Evolutionary conservation across 2,888 invertebrate genomes (phyloP).

Genomic region (Criorhina ranunculi): DNA sequence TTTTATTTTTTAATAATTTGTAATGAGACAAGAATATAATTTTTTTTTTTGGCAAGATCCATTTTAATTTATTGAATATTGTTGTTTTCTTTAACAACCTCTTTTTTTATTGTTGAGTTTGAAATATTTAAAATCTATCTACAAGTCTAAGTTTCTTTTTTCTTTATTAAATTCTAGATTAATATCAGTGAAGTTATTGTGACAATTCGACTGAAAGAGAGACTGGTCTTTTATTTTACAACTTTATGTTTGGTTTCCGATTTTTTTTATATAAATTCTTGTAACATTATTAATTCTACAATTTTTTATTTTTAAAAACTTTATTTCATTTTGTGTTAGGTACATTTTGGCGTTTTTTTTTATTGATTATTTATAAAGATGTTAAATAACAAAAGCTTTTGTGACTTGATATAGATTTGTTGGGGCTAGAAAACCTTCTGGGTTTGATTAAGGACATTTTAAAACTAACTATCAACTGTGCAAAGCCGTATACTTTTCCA

Average conservation of each 20-base stretch:
- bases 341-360: conserved; percentile 65
- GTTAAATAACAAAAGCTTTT: conserved; percentile 13
- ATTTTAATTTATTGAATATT: conserved; percentile 6
- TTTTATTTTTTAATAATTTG: conserved; percentile 12
- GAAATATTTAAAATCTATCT: conserved; percentile 26
- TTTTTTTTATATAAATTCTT: conserved; percentile 37
- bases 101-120: conserved; percentile 11
- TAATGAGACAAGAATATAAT: conserved; percentile 7
- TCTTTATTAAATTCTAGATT: neutral
- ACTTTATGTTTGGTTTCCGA: conserved; percentile 7
- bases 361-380: conserved; percentile 45
- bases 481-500: no score
- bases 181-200: conserved; percentile 24
- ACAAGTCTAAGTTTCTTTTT: neutral
- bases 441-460: no score
- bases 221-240: conserved; percentile 46
- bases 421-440: no score
- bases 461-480: no score
- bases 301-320: conserved; percentile 12
- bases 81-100: neutral
- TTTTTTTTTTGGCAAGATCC: conserved; percentile 34
- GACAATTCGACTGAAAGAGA: conserved; percentile 15
- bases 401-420: conserved; percentile 53
- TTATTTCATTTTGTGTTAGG: conserved; percentile 54
- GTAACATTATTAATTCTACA: conserved; percentile 19